Evolutionary conservation across 1,140 invertebrate species (phyloP), one percentile per base, ranked within the genome.

Genomic region (Drosophila sturtevanti): DNA sequence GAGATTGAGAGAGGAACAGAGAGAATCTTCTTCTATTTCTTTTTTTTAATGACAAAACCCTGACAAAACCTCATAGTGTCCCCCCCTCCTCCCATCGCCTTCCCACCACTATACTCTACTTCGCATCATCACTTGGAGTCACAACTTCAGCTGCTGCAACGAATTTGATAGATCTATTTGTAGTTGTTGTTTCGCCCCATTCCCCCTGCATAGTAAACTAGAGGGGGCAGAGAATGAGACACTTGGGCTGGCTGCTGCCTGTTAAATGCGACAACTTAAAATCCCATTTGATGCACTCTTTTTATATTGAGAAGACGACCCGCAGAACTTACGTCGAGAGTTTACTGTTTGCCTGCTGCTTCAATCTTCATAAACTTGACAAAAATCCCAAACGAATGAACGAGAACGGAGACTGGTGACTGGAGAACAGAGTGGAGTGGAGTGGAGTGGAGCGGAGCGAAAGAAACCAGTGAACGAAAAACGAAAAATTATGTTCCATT

Each of bases 401-500:
- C 41, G 16, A 11, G 16, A 48, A 11, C 16, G 41, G 14, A 44
- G 41, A 16, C n/a, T n/a, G n/a, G n/a, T n/a, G n/a, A n/a, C n/a
- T n/a, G n/a, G n/a, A n/a, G n/a, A n/a, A n/a, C n/a, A n/a, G n/a
- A n/a, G n/a, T n/a, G n/a, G n/a, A n/a, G n/a, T n/a, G n/a, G n/a
- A n/a, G n/a, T n/a, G n/a, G n/a, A n/a, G n/a, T n/a, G n/a, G n/a
- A n/a, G 11, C 3, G 41, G 6, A 4, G 41, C 16, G 18, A n/a
- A n/a, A 66, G 64, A 48, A 64, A 54, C 54, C 27, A 41, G 61
- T 67, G 59, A 75, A 64, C 72, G 78, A 79, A 82, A 90, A 90
- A 84, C 68, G 79, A 76, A 90, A 84, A 82, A 90, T 90, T 90
- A 85, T 82, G 89, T 87, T 87, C 82, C 87, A 90, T 90, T 90